Percentiles rank a stretch among this genome's conserved stretches.
Conservation (phyloP, 1,140 invertebrate genomes). For the Drosophila kurseongensis region DNA sequence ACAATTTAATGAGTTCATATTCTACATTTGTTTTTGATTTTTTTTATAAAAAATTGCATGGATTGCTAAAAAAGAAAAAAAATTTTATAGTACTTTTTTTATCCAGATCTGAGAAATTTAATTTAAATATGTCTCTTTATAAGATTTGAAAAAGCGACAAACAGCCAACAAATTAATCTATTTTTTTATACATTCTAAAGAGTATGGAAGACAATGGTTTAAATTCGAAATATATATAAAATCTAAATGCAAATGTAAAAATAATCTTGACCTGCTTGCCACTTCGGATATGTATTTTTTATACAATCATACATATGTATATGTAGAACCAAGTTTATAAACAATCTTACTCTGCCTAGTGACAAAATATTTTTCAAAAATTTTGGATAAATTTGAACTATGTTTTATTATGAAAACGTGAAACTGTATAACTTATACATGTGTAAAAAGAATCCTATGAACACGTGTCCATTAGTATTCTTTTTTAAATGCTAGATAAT, state of each 20-base stretch:
- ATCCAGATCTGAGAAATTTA: too few species aligned
- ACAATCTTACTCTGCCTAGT: constrained; percentile 9
- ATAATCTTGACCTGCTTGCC: constrained; percentile 29
- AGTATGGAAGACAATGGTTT: constrained; percentile 8
- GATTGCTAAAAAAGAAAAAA: too few species aligned
- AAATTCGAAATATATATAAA: constrained; percentile 24
- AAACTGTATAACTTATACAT: too few species aligned
- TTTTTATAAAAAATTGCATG: too few species aligned
- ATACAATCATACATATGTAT: constrained; percentile 3
- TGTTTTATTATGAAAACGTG: background rate
- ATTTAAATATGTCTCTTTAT: too few species aligned
- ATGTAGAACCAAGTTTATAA: constrained; percentile 11
- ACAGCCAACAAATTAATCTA: constrained; percentile 5
- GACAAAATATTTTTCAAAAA: constrained; percentile 27
- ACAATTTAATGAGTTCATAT: background rate
- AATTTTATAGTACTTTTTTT: too few species aligned
- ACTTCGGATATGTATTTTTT: constrained; percentile 21
- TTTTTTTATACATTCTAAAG: background rate
- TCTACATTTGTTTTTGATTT: background rate
- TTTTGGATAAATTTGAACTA: background rate
- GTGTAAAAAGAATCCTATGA: too few species aligned
- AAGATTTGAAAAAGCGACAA: background rate
- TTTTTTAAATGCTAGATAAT: constrained; percentile 16
- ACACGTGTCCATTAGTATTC: constrained; percentile 4
- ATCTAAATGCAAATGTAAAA: too few species aligned